A percentile compares a stretch with the other conserved stretches of the same genome.
These are phyloP conservation scores for Papilio machaon DNA, from an alignment of 1,140 invertebrate species.

Conservation along the genomic window DNA sequence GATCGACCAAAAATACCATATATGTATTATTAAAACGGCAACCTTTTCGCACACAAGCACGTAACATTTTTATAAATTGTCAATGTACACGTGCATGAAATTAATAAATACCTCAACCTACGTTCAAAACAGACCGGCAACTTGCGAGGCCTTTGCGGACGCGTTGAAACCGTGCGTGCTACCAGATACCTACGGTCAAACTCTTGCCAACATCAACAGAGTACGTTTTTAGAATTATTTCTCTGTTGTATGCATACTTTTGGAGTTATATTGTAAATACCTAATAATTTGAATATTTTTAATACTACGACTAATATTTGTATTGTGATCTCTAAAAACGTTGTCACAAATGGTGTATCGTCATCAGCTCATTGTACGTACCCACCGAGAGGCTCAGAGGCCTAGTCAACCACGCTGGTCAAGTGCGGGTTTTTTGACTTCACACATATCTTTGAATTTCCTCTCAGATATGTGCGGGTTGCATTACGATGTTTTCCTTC, in stretches of 20 bases:
- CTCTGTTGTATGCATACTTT: background rate
- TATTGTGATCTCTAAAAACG: no score
- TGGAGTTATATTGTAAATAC: background rate
- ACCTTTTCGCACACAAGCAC: conserved; percentile 6
- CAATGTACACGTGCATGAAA: conserved; percentile 17
- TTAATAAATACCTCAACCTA: conserved; percentile 5
- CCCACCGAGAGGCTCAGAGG: no score
- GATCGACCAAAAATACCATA: no score
- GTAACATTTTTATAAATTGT: background rate
- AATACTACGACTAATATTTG: background rate
- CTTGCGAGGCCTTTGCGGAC: conserved; percentile 7
- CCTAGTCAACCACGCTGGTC: no score
- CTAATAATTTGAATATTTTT: background rate
- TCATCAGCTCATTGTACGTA: no score
- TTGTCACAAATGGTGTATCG: no score
- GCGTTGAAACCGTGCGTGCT: background rate
- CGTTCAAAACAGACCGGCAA: conserved; percentile 16
- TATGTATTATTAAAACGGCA: background rate
- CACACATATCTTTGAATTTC: no score
- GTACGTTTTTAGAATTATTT: background rate
- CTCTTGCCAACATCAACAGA: background rate
- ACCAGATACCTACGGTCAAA: conserved; percentile 11
- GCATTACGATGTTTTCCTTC: no score
- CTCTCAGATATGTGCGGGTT: no score
- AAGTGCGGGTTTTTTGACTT: no score